phyloP scores from a whole-genome alignment of 2,113 vertebrate genomes.

The Zapus hudsonius region DNA sequence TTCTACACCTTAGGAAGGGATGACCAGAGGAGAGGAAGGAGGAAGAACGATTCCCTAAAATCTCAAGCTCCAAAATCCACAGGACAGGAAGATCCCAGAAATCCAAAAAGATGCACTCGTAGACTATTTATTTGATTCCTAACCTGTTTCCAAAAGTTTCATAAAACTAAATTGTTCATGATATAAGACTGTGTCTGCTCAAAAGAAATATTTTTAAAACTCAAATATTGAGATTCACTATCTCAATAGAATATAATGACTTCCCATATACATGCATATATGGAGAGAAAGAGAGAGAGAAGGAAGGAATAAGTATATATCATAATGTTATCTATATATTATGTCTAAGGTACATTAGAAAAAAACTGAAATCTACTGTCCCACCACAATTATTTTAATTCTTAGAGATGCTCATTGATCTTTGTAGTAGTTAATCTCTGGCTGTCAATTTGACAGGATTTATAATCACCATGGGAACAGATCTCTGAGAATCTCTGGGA shows the following conservation, averaged over 20 bases:
- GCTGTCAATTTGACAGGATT: too few relatives aligned
- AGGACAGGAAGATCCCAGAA: too few relatives aligned
- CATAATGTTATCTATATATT: too few relatives aligned
- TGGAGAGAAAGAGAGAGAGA: not conserved
- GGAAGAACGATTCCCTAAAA: not conserved
- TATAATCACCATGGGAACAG: too few relatives aligned
- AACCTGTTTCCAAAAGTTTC: not conserved
- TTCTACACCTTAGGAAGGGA: not conserved
- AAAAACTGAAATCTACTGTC: not conserved
- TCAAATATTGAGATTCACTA: not conserved
- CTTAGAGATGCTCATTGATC: not conserved
- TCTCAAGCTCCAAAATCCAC: not conserved
- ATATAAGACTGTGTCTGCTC: not conserved
- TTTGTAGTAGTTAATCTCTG: too few relatives aligned
- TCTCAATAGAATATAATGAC: not conserved
- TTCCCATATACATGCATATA: not conserved
- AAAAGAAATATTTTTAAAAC: not conserved
- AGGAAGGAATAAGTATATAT: too few relatives aligned
- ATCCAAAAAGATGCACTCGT: not conserved
- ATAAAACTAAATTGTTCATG: not conserved
- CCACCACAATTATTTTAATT: conserved; percentile 38
- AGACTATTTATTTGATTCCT: not conserved
- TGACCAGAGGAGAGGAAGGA: not conserved
- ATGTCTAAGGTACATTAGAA: too few relatives aligned
- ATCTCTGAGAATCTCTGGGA: too few relatives aligned